Conservation (phyloP, 1,140 invertebrate species). For the Apis laboriosa region DNA sequence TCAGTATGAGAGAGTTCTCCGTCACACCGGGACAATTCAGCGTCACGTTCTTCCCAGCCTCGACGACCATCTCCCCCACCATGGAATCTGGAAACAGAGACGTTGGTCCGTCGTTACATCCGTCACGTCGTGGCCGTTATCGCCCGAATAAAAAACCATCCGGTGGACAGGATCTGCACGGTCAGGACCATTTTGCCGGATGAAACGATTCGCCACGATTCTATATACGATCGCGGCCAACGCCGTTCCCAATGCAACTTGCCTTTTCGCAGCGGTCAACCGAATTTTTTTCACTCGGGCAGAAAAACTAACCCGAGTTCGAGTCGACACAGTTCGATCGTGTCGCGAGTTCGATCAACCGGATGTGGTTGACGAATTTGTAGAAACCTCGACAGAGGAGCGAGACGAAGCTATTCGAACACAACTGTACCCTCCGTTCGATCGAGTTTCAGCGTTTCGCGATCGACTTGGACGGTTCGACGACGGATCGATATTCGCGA, state of each 20-base stretch:
- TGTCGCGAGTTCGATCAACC: too few relatives aligned
- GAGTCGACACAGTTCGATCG: too few relatives aligned
- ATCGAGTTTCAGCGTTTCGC: too few relatives aligned
- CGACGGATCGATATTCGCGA: too few relatives aligned
- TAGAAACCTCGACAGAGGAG: too few relatives aligned
- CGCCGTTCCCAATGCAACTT: not conserved
- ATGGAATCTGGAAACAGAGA: slow-evolving; percentile 79
- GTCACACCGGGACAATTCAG: slow-evolving; percentile 85
- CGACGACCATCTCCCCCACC: slow-evolving; percentile 82
- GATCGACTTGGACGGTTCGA: too few relatives aligned
- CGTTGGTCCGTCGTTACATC: slow-evolving; percentile 38
- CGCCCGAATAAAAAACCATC: slow-evolving; percentile 51
- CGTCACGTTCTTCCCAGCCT: slow-evolving; percentile 85
- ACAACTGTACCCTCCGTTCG: too few relatives aligned
- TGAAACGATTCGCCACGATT: slow-evolving; percentile 32
- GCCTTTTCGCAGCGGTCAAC: too few relatives aligned
- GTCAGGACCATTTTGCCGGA: slow-evolving; percentile 56
- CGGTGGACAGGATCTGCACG: slow-evolving; percentile 14
- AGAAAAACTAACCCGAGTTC: too few relatives aligned
- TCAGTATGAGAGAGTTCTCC: slow-evolving; percentile 84
- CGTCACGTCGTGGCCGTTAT: slow-evolving; percentile 38
- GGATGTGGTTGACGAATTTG: too few relatives aligned
- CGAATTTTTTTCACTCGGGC: too few relatives aligned
- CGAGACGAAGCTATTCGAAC: too few relatives aligned
- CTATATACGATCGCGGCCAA: not conserved